These are phyloP conservation scores for Scaeva pyrastri DNA, from an alignment of 2,888 invertebrate species.

Conservation along the genomic window DNA sequence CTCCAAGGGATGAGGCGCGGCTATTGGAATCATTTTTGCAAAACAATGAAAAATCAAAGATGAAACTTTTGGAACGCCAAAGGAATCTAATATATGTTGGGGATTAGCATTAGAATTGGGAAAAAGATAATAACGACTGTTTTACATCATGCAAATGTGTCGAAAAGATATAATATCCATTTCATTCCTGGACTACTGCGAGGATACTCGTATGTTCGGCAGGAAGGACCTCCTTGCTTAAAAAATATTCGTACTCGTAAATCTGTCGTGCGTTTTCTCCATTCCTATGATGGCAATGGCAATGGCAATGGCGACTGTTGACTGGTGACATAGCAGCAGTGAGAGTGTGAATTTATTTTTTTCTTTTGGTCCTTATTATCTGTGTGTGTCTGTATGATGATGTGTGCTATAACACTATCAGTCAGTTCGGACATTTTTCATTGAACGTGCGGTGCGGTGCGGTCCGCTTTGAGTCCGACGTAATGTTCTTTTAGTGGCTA, in stretches of 20 bases:
- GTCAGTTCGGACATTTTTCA: constrained; percentile 6
- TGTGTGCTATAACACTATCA: background rate
- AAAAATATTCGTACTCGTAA: constrained; percentile 4
- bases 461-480: background rate
- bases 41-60: background rate
- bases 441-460: constrained; percentile 12
- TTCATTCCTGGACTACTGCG: background rate
- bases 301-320: too few species aligned
- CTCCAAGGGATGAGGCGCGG: background rate
- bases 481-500: constrained; percentile 29
- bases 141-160: constrained; percentile 24
- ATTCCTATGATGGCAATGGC: background rate
- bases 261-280: background rate
- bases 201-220: background rate
- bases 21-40: background rate
- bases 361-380: background rate
- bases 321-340: background rate
- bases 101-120: constrained; percentile 31
- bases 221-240: background rate
- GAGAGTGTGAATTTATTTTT: background rate
- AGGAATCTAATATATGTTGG: constrained; percentile 34
- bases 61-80: constrained; percentile 37
- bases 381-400: background rate
- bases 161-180: constrained; percentile 14
- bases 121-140: constrained; percentile 10